phyloP scores from a whole-genome alignment of 2,113 vertebrate genomes.

The Aptenodytes forsteri region DNA sequence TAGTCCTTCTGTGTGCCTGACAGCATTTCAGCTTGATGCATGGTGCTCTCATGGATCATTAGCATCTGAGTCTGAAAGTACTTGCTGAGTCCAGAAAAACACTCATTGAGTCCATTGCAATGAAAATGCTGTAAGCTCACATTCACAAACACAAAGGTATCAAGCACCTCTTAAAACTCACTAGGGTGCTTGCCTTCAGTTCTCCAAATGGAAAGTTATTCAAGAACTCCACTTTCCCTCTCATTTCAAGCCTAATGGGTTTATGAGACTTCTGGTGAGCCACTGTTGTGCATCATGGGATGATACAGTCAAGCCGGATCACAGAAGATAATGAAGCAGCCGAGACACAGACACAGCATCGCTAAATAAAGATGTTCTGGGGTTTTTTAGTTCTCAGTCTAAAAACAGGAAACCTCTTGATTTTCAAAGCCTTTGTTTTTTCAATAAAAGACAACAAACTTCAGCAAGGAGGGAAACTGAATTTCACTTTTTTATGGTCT shows the following conservation, averaged over 20 bases:
- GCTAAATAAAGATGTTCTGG: background rate
- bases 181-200: background rate
- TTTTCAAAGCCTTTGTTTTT: background rate
- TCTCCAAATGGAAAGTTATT: background rate
- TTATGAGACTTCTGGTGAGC: background rate
- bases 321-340: background rate
- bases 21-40: background rate
- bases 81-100: background rate
- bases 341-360: fast-evolving
- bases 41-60: background rate
- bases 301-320: background rate
- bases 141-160: background rate
- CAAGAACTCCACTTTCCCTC: background rate
- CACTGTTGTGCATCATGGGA: background rate
- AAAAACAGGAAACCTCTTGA: background rate
- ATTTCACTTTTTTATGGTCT: background rate
- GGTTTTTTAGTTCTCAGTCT: background rate
- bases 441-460: background rate
- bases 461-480: background rate
- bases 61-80: background rate
- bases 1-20: background rate
- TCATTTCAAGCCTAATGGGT: background rate
- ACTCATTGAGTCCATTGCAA: background rate
- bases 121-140: background rate
- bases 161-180: background rate